phyloP scores from a whole-genome alignment of 2,797 vertebrate species.

The Babyrousa celebensis region DNA sequence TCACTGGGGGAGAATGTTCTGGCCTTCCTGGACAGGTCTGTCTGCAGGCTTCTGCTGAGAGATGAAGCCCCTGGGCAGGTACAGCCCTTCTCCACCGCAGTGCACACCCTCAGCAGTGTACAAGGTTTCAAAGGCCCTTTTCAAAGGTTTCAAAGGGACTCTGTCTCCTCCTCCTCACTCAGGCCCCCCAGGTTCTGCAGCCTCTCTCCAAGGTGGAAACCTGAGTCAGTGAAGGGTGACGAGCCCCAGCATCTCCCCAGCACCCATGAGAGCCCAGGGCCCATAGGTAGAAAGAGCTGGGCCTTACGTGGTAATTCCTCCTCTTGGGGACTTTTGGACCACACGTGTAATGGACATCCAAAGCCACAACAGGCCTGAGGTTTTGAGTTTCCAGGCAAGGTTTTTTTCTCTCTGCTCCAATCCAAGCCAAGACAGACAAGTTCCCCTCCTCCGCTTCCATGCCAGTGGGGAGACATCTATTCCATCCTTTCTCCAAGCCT shows the following conservation, averaged over 20 bases:
- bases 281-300: neutral
- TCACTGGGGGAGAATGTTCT: neutral
- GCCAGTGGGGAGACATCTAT: fast-evolving
- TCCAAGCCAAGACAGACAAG: neutral
- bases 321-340: neutral
- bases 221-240: neutral
- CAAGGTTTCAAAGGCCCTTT: neutral
- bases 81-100: neutral
- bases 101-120: too few species aligned
- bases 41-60: neutral
- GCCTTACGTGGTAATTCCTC: neutral
- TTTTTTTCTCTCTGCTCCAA: neutral
- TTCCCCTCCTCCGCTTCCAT: neutral
- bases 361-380: neutral
- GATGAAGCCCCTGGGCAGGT: neutral
- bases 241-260: neutral
- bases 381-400: neutral
- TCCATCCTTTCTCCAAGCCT: neutral
- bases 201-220: neutral
- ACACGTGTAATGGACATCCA: neutral
- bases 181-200: neutral
- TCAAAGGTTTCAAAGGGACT: neutral
- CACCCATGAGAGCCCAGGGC: neutral
- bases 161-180: neutral
- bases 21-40: neutral